A percentile compares a stretch with the other conserved stretches of the same genome.
Evolutionary conservation across 2,113 vertebrate genomes (phyloP).

Genomic region (Ranitomeya imitator): DNA sequence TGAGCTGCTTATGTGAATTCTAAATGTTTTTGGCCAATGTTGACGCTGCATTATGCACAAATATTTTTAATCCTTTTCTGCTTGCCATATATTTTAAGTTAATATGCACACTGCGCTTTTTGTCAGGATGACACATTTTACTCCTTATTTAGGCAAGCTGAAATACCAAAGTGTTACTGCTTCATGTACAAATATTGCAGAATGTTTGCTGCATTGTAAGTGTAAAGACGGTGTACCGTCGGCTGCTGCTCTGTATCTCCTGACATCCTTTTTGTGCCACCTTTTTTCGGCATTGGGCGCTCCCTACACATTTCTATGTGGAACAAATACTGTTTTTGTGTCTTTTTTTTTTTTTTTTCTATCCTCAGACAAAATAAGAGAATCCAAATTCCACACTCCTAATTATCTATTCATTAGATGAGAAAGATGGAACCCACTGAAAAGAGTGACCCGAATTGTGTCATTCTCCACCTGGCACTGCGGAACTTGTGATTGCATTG

Average conservation of each 20-base stretch:
- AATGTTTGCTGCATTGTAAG: not conserved
- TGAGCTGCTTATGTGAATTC: not conserved
- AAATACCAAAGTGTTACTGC: not conserved
- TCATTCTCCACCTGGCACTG: not conserved
- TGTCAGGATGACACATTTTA: no score
- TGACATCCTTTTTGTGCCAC: not conserved
- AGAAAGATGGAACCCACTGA: not conserved
- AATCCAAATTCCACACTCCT: not conserved
- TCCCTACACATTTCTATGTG: not conserved
- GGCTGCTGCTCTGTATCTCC: not conserved
- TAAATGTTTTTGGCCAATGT: not conserved
- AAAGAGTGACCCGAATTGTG: not conserved
- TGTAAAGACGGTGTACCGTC: not conserved
- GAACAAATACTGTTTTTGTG: not conserved
- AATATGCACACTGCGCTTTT: not conserved
- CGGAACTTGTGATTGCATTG: not conserved
- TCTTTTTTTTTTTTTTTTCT: not conserved
- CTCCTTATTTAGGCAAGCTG: no score
- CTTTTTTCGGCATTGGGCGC: not conserved
- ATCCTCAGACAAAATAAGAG: not conserved
- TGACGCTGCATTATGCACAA: not conserved
- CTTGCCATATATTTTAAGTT: not conserved
- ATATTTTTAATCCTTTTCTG: not conserved
- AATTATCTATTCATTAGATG: conserved; percentile 11
- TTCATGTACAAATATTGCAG: not conserved